These are phyloP conservation scores for Perccottus glenii DNA, from an alignment of 2,113 vertebrate species.

Conservation along the genomic window DNA sequence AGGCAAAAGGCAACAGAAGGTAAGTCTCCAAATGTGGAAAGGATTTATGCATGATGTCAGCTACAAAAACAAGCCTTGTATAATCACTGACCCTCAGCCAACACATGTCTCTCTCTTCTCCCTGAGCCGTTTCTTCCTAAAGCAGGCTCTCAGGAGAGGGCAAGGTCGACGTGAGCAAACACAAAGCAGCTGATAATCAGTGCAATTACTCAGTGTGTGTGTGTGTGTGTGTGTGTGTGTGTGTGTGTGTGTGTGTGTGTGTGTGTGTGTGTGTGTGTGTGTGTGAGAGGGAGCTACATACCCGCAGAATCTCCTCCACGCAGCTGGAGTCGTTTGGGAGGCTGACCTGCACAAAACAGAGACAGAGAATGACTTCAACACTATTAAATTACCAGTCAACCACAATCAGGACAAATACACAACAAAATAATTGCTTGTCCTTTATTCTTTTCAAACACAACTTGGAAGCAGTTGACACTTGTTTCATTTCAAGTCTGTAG, in stretches of 20 bases:
- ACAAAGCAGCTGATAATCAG: slow-evolving; percentile 70
- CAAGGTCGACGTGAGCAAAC: slow-evolving; percentile 51
- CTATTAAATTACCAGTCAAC: slow-evolving; percentile 6
- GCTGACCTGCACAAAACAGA: slow-evolving; percentile 84
- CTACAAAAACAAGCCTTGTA: too few species aligned
- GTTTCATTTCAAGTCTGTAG: too few species aligned
- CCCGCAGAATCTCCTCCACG: slow-evolving; percentile 96
- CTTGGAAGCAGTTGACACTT: neutral
- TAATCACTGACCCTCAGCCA: too few species aligned
- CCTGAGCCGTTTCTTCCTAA: slow-evolving; percentile 13
- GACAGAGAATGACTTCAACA: slow-evolving; percentile 29
- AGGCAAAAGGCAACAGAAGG: too few species aligned
- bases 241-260: neutral
- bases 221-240: slow-evolving; percentile 2
- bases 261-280: slow-evolving; percentile 30
- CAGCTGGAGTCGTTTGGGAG: slow-evolving; percentile 94
- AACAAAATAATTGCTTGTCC: too few species aligned
- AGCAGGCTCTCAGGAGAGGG: slow-evolving; percentile 41
- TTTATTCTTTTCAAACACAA: too few species aligned
- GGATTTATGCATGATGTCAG: too few species aligned
- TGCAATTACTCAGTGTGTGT: slow-evolving; percentile 23
- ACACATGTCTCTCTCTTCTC: too few species aligned
- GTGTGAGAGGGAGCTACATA: slow-evolving; percentile 76
- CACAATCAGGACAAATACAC: neutral
- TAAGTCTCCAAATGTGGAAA: too few species aligned